Conservation (phyloP, 2,113 vertebrate genomes). For the Brachirus orientalis region DNA sequence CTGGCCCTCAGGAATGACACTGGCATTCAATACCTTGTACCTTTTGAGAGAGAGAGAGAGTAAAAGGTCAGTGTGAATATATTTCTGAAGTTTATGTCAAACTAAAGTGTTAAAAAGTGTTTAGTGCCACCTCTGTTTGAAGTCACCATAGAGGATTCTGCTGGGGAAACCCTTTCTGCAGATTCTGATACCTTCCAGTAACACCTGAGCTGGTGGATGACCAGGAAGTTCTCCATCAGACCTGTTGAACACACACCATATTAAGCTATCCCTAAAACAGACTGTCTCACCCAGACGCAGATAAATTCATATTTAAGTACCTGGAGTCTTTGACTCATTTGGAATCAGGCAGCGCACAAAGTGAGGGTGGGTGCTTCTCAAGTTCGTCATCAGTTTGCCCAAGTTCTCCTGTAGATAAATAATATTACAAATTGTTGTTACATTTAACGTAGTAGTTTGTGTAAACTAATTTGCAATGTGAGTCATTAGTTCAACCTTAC, state of each 20-base stretch:
- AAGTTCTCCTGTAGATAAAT: not conserved
- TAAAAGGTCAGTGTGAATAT: not conserved
- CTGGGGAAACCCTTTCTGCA: not conserved
- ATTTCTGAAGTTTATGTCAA: not conserved
- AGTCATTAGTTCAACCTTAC: constrained; percentile 30
- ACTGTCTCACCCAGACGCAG: not conserved
- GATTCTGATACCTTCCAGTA: constrained; percentile 53
- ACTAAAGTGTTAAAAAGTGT: too few species aligned
- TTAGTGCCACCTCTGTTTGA: not conserved
- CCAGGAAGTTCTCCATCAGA: constrained; percentile 70
- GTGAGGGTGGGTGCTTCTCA: constrained; percentile 1
- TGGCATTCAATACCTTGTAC: constrained; percentile 72
- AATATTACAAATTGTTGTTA: too few species aligned
- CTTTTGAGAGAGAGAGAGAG: constrained; percentile 15
- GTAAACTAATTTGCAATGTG: too few species aligned
- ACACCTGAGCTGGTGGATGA: constrained; percentile 72
- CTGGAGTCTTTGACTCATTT: constrained; percentile 5
- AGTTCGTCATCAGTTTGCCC: not conserved
- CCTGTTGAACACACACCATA: constrained; percentile 22
- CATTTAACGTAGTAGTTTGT: too few species aligned
- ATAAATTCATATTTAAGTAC: not conserved
- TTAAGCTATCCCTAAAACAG: not conserved
- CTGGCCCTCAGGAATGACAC: constrained; percentile 38
- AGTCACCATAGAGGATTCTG: not conserved
- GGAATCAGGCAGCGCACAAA: constrained; percentile 1